Percentiles rank a stretch among this genome's conserved stretches.
Evolutionary conservation across 2,113 vertebrate genomes (phyloP).

Genomic region (Acanthisitta chloris): DNA sequence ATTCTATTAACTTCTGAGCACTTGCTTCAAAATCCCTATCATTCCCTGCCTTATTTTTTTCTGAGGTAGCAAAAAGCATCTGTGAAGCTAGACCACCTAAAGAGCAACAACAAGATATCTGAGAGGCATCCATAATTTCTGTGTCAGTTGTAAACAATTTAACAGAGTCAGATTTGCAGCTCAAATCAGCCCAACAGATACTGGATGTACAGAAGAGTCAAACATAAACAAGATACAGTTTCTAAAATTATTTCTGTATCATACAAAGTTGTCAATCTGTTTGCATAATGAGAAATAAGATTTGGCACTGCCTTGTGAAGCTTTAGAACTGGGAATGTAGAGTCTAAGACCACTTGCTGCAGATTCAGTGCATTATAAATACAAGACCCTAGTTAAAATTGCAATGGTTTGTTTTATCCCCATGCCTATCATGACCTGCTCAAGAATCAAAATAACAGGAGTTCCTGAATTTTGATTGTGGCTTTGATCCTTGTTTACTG

Average conservation of each 20-base stretch:
- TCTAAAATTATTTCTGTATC: neutral
- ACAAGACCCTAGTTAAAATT: neutral
- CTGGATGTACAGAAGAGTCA: neutral
- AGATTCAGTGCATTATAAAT: neutral
- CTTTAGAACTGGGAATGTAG: neutral
- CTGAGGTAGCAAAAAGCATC: slow-evolving; percentile 11
- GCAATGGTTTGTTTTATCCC: neutral
- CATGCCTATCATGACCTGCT: neutral
- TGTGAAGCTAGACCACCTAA: slow-evolving; percentile 8
- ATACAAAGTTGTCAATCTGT: neutral
- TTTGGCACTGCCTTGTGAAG: neutral
- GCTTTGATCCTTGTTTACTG: neutral
- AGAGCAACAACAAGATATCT: neutral
- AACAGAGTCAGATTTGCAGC: neutral
- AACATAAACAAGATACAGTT: neutral
- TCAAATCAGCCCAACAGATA: neutral
- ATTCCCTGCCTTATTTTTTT: neutral
- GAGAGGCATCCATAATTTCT: slow-evolving; percentile 20
- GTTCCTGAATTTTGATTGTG: neutral
- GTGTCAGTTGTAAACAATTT: neutral
- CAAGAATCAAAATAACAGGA: neutral
- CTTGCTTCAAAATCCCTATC: slow-evolving; percentile 24
- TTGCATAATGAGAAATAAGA: neutral
- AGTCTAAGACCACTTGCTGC: neutral
- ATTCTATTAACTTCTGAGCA: slow-evolving; percentile 26